A percentile compares a stretch with the other conserved stretches of the same genome.
Evolutionary conservation across 2,888 invertebrate species (phyloP).

Genomic region (Archips crataeganus): DNA sequence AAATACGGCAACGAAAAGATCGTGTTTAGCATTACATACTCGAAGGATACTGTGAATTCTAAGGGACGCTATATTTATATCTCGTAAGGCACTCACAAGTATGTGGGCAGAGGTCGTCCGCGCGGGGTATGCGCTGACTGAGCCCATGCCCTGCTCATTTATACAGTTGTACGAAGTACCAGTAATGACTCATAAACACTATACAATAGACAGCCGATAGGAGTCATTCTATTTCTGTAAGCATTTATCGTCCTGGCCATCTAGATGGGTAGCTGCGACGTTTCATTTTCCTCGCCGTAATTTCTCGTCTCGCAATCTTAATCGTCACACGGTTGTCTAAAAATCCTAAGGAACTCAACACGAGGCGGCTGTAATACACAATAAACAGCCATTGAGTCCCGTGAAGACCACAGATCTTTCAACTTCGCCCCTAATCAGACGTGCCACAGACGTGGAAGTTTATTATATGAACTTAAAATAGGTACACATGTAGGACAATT

Average conservation of each 20-base stretch:
- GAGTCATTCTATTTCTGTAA: constrained; percentile 24
- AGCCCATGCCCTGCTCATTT: constrained; percentile 3
- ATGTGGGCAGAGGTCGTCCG: constrained; percentile 40
- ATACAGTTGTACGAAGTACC: constrained; percentile 10
- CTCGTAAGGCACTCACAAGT: constrained; percentile 35
- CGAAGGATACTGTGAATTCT: constrained; percentile 41
- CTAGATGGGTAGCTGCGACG: neutral
- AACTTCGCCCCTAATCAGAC: constrained; percentile 69
- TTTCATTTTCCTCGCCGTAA: constrained; percentile 1
- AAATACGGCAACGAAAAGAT: constrained; percentile 56
- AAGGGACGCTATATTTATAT: constrained; percentile 35
- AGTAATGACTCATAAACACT: constrained; percentile 27
- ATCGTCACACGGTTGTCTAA: constrained; percentile 21
- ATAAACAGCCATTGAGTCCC: constrained; percentile 55
- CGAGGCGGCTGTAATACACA: constrained; percentile 57
- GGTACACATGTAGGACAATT: constrained; percentile 79
- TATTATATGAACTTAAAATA: constrained; percentile 78
- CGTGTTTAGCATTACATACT: constrained; percentile 51
- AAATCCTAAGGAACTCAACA: constrained; percentile 52
- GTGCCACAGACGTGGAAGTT: constrained; percentile 67
- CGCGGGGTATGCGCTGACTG: constrained; percentile 23
- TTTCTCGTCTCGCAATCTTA: neutral
- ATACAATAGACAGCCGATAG: constrained; percentile 13
- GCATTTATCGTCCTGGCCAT: constrained; percentile 12
- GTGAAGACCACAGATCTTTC: constrained; percentile 72